Percentiles rank a stretch among this genome's conserved stretches.
Evolutionary conservation across 2,113 vertebrate genomes (phyloP).

Genomic region (Orcinus orca): DNA sequence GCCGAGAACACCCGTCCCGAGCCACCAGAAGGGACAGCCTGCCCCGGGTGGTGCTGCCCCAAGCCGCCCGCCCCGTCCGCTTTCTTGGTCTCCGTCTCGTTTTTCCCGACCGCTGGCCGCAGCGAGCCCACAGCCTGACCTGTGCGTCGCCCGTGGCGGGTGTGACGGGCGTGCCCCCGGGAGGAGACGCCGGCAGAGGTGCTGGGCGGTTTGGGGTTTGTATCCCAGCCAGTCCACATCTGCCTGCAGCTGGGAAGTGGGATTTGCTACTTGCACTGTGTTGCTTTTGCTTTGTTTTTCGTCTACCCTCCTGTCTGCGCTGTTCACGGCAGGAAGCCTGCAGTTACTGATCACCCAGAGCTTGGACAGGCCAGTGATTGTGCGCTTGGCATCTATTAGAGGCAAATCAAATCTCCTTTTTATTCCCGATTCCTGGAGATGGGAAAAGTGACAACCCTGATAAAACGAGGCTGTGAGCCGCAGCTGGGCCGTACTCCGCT

Average conservation of each 20-base stretch:
- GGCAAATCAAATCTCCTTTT: slow-evolving; percentile 66
- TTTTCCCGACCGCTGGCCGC: accelerated
- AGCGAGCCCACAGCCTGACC: background rate
- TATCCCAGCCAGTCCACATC: background rate
- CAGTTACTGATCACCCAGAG: slow-evolving; percentile 57
- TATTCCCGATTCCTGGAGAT: slow-evolving; percentile 69
- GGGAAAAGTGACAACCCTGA: slow-evolving; percentile 79
- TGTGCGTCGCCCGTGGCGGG: too few relatives aligned
- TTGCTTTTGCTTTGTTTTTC: background rate
- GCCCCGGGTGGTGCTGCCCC: accelerated
- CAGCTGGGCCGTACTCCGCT: slow-evolving; percentile 58
- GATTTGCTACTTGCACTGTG: background rate
- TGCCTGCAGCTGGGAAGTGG: background rate
- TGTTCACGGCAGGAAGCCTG: slow-evolving; percentile 37
- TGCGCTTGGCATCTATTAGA: slow-evolving; percentile 81
- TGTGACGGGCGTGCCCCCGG: accelerated
- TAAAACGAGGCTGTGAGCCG: slow-evolving; percentile 67
- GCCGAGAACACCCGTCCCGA: accelerated
- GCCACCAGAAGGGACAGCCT: accelerated
- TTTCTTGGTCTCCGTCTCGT: background rate
- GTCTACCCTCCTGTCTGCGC: background rate
- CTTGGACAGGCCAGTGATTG: slow-evolving; percentile 80
- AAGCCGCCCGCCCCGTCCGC: accelerated
- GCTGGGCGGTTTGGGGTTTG: background rate
- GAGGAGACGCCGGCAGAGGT: too few relatives aligned